These are phyloP conservation scores for Drosophila eohydei DNA, from an alignment of 2,888 invertebrate genomes.

Conservation along the genomic window DNA sequence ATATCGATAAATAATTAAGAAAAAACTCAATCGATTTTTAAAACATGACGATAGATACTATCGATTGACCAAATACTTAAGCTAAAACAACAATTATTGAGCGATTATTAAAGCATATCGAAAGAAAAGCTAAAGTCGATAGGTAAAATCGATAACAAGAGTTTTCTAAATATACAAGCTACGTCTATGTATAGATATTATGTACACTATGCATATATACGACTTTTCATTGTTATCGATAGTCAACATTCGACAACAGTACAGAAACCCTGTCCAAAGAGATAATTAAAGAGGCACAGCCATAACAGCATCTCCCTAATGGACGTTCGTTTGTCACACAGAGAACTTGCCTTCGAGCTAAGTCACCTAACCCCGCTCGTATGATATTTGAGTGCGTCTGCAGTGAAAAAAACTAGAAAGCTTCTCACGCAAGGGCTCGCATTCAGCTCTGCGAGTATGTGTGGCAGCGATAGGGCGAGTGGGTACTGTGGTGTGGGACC, in stretches of 20 bases:
- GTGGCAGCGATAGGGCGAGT: background rate
- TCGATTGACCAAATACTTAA: no score
- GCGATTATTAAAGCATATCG: background rate
- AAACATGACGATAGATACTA: no score
- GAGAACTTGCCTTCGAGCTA: background rate
- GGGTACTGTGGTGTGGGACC: no score
- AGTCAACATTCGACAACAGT: background rate
- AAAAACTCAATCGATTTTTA: background rate
- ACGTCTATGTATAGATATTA: background rate
- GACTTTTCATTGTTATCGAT: background rate
- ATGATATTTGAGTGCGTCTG: slow-evolving; percentile 20
- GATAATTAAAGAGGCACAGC: background rate
- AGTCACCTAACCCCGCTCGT: background rate
- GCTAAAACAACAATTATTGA: background rate
- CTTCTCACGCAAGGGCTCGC: slow-evolving; percentile 20
- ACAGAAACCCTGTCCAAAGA: background rate
- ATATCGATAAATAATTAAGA: background rate
- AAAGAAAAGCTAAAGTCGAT: background rate
- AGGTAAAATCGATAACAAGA: background rate
- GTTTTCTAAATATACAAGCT: background rate
- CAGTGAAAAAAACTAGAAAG: slow-evolving; percentile 12
- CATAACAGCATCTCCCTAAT: background rate
- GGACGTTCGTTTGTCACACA: background rate
- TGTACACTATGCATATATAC: background rate
- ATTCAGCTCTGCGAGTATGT: slow-evolving; percentile 1